Percentiles rank a stretch among this genome's conserved stretches.
Conservation (phyloP, 1,140 invertebrate genomes). For the Prorops nasuta region DNA sequence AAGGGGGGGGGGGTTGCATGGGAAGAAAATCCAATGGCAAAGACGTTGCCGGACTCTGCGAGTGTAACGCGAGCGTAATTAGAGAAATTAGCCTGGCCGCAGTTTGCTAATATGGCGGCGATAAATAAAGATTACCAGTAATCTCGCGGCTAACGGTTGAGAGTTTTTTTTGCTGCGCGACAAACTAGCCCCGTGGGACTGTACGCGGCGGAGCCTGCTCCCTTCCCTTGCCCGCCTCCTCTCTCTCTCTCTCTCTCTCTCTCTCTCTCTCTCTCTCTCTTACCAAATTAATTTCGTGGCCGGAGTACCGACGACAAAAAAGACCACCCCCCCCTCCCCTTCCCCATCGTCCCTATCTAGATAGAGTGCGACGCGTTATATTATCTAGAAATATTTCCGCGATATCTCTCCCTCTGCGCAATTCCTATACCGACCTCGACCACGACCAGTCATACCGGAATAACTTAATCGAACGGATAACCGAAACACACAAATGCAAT, state of each 20-base stretch:
- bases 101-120: conserved; percentile 5
- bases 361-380: no score
- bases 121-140: conserved; percentile 29
- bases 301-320: neutral
- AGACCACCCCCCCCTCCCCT: neutral
- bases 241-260: neutral
- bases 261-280: neutral
- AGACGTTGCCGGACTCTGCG: no score
- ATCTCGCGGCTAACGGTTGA: conserved; percentile 15
- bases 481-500: no score
- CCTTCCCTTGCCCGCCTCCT: neutral
- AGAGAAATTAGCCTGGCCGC: conserved; percentile 21
- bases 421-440: no score
- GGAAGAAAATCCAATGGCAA: no score
- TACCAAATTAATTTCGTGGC: neutral
- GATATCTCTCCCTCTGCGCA: no score
- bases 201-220: conserved; percentile 5
- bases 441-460: no score
- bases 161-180: conserved; percentile 4
- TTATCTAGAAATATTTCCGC: no score
- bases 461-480: no score
- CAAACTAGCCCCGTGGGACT: conserved; percentile 8
- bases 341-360: conserved; percentile 1
- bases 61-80: conserved; percentile 10
- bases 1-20: neutral